phyloP scores from a whole-genome alignment of 2,113 vertebrate genomes.

The Pyxicephalus adspersus region DNA sequence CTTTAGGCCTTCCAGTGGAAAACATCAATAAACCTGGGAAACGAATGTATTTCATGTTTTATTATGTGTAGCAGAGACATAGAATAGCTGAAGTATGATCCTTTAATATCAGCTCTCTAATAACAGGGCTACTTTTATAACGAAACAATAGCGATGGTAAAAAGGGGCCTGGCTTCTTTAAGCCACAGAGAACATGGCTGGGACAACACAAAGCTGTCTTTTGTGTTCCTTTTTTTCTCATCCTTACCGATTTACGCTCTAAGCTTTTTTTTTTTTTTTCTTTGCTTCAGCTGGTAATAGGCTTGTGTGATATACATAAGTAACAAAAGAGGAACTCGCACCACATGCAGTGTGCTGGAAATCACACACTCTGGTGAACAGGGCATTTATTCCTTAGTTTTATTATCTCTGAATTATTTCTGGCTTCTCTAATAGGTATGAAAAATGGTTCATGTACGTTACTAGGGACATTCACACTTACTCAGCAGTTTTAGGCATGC shows the following conservation, averaged over 20 bases:
- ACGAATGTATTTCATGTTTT: slow-evolving; percentile 46
- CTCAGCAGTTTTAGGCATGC: background rate
- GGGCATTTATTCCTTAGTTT: background rate
- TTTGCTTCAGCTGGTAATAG: background rate
- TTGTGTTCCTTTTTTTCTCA: slow-evolving; percentile 46
- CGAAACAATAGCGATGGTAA: slow-evolving; percentile 32
- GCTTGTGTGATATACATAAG: background rate
- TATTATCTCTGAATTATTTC: slow-evolving; percentile 7
- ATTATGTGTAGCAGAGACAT: slow-evolving; percentile 29
- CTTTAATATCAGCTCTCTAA: slow-evolving; percentile 46
- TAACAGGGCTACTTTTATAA: slow-evolving; percentile 31
- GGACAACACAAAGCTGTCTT: slow-evolving; percentile 38
- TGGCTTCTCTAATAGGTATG: background rate
- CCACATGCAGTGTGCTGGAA: background rate
- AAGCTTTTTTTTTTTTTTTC: too few species aligned
- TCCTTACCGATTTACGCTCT: slow-evolving; percentile 36
- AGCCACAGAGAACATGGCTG: slow-evolving; percentile 19
- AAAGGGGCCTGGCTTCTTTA: slow-evolving; percentile 24
- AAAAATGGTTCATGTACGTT: background rate
- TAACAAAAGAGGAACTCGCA: background rate
- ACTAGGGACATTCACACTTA: background rate
- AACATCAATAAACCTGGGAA: background rate
- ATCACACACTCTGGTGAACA: background rate
- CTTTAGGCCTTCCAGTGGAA: background rate
- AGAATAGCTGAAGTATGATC: slow-evolving; percentile 35